Percentiles rank a stretch among this genome's conserved stretches.
Evolutionary conservation across 2,888 invertebrate genomes (phyloP).

Genomic region (Callinectes sapidus): DNA sequence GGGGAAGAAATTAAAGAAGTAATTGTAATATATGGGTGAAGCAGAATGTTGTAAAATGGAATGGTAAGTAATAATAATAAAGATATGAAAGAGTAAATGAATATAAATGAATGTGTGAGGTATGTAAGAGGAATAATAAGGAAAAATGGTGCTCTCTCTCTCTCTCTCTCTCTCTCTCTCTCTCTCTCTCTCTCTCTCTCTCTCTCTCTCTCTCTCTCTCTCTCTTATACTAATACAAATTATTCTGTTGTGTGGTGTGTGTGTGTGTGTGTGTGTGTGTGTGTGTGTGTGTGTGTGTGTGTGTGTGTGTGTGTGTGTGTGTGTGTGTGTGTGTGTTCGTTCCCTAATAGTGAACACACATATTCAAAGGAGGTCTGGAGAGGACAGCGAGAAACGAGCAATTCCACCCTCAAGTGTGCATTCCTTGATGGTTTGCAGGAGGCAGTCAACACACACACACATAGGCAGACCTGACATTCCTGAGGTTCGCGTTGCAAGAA

Average conservation of each 20-base stretch:
- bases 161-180: no score
- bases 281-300: slow-evolving; percentile 1
- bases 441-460: background rate
- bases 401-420: background rate
- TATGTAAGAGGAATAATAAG: no score
- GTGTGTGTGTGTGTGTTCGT: slow-evolving; percentile 14
- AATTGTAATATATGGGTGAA: no score
- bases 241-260: background rate
- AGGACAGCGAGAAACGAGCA: background rate
- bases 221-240: no score
- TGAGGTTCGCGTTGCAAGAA: background rate
- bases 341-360: background rate
- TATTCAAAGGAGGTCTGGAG: background rate
- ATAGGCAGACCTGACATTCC: background rate
- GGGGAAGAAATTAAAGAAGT: no score
- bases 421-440: background rate
- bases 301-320: slow-evolving; percentile 26
- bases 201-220: no score
- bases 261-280: background rate
- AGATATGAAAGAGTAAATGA: no score
- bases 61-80: no score
- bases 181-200: no score
- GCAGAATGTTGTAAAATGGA: no score
- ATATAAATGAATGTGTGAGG: no score
- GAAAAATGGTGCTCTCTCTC: no score